Evolutionary conservation across 2,888 invertebrate genomes (phyloP).

Genomic region (Cosmopolites sordidus): DNA sequence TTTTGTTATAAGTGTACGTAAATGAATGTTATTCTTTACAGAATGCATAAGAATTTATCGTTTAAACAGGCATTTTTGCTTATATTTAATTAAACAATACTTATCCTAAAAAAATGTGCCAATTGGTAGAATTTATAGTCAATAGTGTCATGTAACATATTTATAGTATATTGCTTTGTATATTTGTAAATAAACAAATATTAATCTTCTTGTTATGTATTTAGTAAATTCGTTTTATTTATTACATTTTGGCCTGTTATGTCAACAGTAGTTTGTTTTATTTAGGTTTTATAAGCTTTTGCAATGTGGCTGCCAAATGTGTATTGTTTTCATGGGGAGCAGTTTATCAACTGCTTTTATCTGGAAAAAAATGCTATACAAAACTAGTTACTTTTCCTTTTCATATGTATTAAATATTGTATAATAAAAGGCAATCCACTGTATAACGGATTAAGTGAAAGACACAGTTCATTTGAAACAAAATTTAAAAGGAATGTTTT

Average conservation of each 20-base stretch:
- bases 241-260: neutral
- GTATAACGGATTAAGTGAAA: no score
- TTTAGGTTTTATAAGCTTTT: slow-evolving; percentile 16
- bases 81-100: no score
- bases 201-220: slow-evolving; percentile 27
- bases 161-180: slow-evolving; percentile 44
- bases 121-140: slow-evolving; percentile 32
- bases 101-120: slow-evolving; percentile 41
- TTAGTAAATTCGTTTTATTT: slow-evolving; percentile 12
- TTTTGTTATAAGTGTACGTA: no score
- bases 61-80: no score
- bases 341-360: slow-evolving; percentile 2
- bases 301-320: slow-evolving; percentile 24
- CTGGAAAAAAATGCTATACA: no score
- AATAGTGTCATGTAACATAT: slow-evolving; percentile 47
- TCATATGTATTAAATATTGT: no score
- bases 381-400: no score
- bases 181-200: slow-evolving; percentile 48
- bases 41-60: no score
- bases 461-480: no score
- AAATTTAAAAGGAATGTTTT: neutral
- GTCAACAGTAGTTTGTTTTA: neutral
- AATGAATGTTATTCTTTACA: no score
- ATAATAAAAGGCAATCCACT: no score
- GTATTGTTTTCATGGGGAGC: slow-evolving; percentile 19